These are phyloP conservation scores for Pterois miles DNA, from an alignment of 2,797 vertebrate genomes.

Conservation along the genomic window DNA sequence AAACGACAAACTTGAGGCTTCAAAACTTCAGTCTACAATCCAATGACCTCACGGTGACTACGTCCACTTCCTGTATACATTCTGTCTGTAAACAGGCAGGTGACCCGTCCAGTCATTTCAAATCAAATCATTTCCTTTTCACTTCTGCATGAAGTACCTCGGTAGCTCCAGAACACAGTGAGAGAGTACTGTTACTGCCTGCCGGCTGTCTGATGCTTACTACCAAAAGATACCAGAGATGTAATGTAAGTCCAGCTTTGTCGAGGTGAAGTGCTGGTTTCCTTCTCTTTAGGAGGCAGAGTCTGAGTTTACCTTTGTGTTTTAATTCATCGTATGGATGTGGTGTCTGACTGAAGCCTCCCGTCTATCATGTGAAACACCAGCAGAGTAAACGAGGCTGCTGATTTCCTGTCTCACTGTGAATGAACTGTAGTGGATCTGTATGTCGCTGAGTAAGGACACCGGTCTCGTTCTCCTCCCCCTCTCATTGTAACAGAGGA, in stretches of 20 bases:
- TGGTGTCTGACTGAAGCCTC: neutral
- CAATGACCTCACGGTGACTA: no score
- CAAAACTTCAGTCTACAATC: no score
- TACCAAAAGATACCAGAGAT: neutral
- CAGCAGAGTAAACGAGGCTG: neutral
- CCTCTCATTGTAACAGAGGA: slow-evolving; percentile 33
- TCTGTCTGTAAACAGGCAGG: no score
- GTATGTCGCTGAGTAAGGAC: slow-evolving; percentile 34
- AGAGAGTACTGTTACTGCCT: neutral
- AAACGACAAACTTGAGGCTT: no score
- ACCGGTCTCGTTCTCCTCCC: slow-evolving; percentile 39
- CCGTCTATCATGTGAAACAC: neutral
- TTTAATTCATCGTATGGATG: neutral
- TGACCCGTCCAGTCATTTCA: no score
- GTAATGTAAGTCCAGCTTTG: neutral
- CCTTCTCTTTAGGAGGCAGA: neutral
- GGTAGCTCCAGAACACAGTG: no score
- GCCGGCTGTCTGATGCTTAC: neutral
- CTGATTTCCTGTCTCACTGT: neutral
- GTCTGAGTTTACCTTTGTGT: neutral
- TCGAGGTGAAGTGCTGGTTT: no score
- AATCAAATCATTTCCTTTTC: no score
- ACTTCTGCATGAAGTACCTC: no score
- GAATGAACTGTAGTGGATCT: rapidly evolving
- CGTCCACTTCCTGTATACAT: no score